Base-by-base conservation (phyloP, 2,113 vertebrate species). In the Dascyllus trimaculatus region DNA sequence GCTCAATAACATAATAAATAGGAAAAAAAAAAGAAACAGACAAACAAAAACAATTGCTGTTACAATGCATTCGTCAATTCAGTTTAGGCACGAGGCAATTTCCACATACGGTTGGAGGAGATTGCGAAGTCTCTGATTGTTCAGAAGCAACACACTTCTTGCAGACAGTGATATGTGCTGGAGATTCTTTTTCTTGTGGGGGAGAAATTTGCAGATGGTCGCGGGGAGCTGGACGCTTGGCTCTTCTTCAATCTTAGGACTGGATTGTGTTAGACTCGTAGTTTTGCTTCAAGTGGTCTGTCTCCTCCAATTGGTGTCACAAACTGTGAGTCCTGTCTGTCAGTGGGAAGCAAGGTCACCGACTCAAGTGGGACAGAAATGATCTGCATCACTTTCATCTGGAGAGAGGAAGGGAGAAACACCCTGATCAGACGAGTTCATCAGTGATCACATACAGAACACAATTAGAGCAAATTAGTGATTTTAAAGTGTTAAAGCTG, bases 1-100 rank as follows among this genome's bases (percentile, higher is more conserved):
- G 95, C 95, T 96, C 95, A 96, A 94, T 95, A 96, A 96, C 96
- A 92, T 90, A 98, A 99, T 99, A 99, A 99, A 99, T 98, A 98
- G 95, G 94, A 95, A 84, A 88, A 84, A 82, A 40, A 85, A 80
- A 88, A 79, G 59, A 83, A 85, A 91, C 32, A 75, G 32, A 86
- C 68, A 85, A 85, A 93, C 60, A 82, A 90, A 87, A 90, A 90
- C 76, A 89, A 95, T 94, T 96, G 96, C 96, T 97, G 96, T 97
- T 99, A 99, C 97, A 99, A 99, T 99, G 97, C 98, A 96, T 98
- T 98, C 96, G 97, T 98, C 98, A 99, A 98, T 97, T 98, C 96
- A 96, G 96, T 98, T 99, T 98, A 99, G 98, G 98, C 97, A 99
- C 98, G 95, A 97, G 96, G 96, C 98, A 96, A 96, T 95, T 95